Conservation (phyloP, 2,888 invertebrate genomes). For the Adelognathus sp. region DNA sequence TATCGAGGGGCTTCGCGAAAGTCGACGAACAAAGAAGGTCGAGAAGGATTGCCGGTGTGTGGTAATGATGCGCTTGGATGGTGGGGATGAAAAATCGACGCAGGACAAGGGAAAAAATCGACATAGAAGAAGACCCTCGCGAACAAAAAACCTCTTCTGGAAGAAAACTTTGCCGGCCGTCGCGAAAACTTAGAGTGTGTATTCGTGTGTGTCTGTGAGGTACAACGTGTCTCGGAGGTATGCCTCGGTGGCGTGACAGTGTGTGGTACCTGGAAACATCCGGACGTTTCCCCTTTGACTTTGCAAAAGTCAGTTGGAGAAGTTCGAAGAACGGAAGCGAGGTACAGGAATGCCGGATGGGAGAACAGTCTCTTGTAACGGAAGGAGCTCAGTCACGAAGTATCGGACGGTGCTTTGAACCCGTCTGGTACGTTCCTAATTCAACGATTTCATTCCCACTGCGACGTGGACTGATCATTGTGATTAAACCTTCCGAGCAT, state of each 20-base stretch:
- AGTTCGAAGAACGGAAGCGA: slow-evolving; percentile 6
- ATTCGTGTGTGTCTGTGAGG: background rate
- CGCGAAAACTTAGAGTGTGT: slow-evolving; percentile 7
- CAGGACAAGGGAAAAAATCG: no score
- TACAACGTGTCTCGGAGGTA: slow-evolving; percentile 2
- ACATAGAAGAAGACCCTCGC: background rate
- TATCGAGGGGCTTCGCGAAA: background rate
- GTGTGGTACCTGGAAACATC: background rate
- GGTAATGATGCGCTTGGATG: slow-evolving; percentile 5
- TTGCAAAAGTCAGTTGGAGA: slow-evolving; percentile 15
- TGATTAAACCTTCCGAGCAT: no score
- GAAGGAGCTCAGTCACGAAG: background rate
- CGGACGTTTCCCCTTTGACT: slow-evolving; percentile 7
- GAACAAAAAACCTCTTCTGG: slow-evolving; percentile 11
- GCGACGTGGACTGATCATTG: background rate
- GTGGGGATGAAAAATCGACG: slow-evolving; percentile 19
- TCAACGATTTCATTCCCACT: background rate
- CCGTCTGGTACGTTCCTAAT: background rate
- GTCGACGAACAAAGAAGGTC: background rate
- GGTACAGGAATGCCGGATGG: background rate
- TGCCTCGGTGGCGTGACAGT: background rate
- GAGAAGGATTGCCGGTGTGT: background rate
- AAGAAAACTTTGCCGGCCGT: slow-evolving; percentile 11
- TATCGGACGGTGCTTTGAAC: background rate
- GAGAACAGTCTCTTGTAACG: background rate